A percentile compares a stretch with the other conserved stretches of the same genome.
These are phyloP conservation scores for Arrhopalites spinosus DNA, from an alignment of 2,888 invertebrate species.

Conservation along the genomic window DNA sequence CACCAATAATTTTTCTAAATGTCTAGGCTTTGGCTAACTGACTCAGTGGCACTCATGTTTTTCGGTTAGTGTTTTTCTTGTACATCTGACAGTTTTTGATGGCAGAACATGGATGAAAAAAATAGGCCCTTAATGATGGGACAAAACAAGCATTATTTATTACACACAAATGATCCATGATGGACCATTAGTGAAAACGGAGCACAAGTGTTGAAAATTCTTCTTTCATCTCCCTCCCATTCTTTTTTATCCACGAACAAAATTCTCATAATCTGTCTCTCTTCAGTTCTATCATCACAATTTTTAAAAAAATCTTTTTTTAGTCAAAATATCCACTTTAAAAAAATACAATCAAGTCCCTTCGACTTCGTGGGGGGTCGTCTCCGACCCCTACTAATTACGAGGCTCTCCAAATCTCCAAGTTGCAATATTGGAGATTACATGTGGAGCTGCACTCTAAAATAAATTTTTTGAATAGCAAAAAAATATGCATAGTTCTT, in stretches of 20 bases:
- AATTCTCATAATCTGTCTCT: not conserved
- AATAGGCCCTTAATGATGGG: slow-evolving; percentile 17
- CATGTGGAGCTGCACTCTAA: too few species aligned
- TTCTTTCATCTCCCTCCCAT: not conserved
- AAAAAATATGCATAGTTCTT: too few species aligned
- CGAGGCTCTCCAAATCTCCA: too few species aligned
- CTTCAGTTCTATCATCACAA: too few species aligned
- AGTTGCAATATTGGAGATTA: too few species aligned
- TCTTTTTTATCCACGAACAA: slow-evolving; percentile 14
- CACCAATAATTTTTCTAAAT: not conserved
- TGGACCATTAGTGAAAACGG: slow-evolving; percentile 43
- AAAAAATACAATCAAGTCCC: too few species aligned
- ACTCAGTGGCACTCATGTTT: slow-evolving; percentile 2
- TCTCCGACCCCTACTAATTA: too few species aligned
- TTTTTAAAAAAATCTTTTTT: too few species aligned
- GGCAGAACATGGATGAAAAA: slow-evolving; percentile 23
- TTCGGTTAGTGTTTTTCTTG: not conserved
- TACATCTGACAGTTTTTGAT: slow-evolving; percentile 27
- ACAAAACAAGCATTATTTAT: slow-evolving; percentile 43
- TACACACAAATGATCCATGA: slow-evolving; percentile 44
- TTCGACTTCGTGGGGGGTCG: too few species aligned
- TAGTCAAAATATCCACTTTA: too few species aligned
- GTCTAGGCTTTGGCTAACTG: not conserved
- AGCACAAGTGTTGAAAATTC: slow-evolving; percentile 40
- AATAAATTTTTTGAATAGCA: too few species aligned